A percentile compares a stretch with the other conserved stretches of the same genome.
phyloP scores from a whole-genome alignment of 2,113 vertebrate species.

The Scolopax mira region DNA sequence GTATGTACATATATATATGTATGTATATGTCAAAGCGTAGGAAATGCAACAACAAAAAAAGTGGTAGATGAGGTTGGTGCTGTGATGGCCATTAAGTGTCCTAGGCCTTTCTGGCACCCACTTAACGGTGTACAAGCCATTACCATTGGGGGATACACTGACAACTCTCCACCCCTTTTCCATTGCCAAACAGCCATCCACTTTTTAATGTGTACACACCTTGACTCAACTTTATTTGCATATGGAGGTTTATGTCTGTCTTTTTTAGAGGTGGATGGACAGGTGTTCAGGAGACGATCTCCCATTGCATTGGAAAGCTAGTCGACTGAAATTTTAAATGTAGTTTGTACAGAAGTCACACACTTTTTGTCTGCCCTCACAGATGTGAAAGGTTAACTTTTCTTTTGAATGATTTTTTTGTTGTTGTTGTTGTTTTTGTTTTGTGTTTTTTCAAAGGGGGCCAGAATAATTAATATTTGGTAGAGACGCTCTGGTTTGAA shows the following conservation, averaged over 20 bases:
- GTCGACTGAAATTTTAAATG: slow-evolving; percentile 50
- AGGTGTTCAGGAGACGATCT: slow-evolving; percentile 40
- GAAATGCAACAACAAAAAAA: slow-evolving; percentile 65
- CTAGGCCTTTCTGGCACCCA: slow-evolving; percentile 50
- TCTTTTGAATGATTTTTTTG: slow-evolving; percentile 58
- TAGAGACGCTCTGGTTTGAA: slow-evolving; percentile 78
- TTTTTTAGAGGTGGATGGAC: slow-evolving; percentile 55
- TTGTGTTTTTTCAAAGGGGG: slow-evolving; percentile 69
- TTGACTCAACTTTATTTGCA: slow-evolving; percentile 55
- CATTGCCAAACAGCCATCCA: slow-evolving; percentile 61
- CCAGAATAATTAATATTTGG: slow-evolving; percentile 77
- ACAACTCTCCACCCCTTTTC: slow-evolving; percentile 28
- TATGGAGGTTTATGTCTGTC: slow-evolving; percentile 56
- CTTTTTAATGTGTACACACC: slow-evolving; percentile 42
- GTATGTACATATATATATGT: slow-evolving; percentile 67
- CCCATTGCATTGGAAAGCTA: slow-evolving; percentile 33
- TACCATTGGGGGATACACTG: slow-evolving; percentile 33
- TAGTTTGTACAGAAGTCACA: slow-evolving; percentile 72
- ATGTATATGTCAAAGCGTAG: slow-evolving; percentile 77
- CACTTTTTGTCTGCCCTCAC: slow-evolving; percentile 69
- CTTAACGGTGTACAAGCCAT: slow-evolving; percentile 75
- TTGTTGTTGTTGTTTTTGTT: slow-evolving; percentile 12
- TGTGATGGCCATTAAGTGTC: slow-evolving; percentile 72
- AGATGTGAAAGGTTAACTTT: slow-evolving; percentile 70
- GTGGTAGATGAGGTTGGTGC: slow-evolving; percentile 67